Evolutionary conservation across 2,113 vertebrate genomes (phyloP).

Genomic region (Lophura nycthemera): DNA sequence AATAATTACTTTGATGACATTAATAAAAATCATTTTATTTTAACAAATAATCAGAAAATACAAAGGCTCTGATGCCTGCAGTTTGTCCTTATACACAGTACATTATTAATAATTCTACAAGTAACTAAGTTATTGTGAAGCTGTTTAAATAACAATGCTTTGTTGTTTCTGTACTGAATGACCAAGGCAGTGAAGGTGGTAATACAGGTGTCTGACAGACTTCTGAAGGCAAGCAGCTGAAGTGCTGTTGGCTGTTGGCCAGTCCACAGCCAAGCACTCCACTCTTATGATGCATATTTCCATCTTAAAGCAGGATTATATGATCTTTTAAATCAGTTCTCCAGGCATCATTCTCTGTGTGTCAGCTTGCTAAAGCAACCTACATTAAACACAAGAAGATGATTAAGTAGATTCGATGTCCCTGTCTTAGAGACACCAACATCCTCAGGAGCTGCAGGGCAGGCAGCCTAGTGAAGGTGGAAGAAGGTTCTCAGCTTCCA

Average conservation of each 20-base stretch:
- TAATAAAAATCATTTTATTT: neutral
- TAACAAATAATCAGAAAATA: neutral
- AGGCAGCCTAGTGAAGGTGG: neutral
- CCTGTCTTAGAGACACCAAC: neutral
- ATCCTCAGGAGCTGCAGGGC: neutral
- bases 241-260: neutral
- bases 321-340: neutral
- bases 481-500: neutral
- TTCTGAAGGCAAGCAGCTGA: neutral
- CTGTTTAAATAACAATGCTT: neutral
- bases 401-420: neutral
- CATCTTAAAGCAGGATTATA: neutral
- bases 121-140: neutral
- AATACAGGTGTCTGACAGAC: neutral
- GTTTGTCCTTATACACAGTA: neutral
- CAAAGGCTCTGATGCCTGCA: neutral
- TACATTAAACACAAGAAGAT: neutral
- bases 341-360: neutral
- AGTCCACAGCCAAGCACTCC: neutral
- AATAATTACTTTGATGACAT: neutral
- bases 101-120: neutral
- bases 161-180: neutral
- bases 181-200: neutral
- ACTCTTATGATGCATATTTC: neutral
- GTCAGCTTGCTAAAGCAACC: neutral